These are phyloP conservation scores for Sus cebifrons DNA, from an alignment of 2,797 vertebrate genomes.

Conservation along the genomic window DNA sequence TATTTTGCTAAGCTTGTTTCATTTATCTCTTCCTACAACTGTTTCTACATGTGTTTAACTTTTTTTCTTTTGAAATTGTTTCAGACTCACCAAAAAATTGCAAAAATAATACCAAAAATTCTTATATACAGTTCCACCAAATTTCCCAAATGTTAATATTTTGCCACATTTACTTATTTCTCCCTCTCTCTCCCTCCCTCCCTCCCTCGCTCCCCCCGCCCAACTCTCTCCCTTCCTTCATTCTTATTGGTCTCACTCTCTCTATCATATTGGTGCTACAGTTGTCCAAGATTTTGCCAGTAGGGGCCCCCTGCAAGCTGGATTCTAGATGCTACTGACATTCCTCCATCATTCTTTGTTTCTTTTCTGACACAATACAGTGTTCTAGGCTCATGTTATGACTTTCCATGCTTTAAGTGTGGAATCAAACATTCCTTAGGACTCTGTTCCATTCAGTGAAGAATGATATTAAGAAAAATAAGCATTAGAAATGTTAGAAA, in stretches of 20 bases:
- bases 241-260: background rate
- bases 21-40: background rate
- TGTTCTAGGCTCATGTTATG: background rate
- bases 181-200: background rate
- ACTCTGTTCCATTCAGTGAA: constrained; percentile 23
- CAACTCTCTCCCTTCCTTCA: too few relatives aligned
- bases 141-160: constrained; percentile 50
- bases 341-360: background rate
- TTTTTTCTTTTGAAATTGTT: constrained; percentile 69
- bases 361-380: background rate
- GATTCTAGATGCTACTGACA: background rate
- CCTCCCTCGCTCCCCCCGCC: background rate
- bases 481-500: background rate
- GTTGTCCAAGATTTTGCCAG: background rate
- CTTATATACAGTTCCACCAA: background rate
- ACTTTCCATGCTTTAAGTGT: background rate
- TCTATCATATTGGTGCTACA: background rate
- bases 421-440: constrained; percentile 4
- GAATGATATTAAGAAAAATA: constrained; percentile 41
- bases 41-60: background rate
- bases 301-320: background rate
- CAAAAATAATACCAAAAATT: constrained; percentile 21
- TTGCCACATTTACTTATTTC: background rate
- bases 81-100: constrained; percentile 29
- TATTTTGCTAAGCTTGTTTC: background rate